Evolutionary conservation across 2,113 vertebrate species (phyloP), one percentile per base, ranked within the genome.

Genomic region (Dendropsophus ebraccatus): DNA sequence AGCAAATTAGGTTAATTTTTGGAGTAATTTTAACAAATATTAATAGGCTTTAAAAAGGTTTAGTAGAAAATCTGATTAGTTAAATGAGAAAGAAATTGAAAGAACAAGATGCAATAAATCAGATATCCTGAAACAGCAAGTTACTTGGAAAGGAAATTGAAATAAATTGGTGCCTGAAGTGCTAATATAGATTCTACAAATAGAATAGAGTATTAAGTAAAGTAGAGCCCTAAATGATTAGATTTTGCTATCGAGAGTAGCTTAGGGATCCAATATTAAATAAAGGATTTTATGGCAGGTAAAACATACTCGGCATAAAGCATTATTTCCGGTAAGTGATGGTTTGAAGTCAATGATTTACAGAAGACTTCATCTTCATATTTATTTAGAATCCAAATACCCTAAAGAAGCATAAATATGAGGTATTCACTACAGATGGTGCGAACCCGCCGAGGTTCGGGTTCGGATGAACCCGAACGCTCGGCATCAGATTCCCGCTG

Each of bases 121-220:
- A 76, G 30, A 52, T 76, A 76, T 76, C 45, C 49, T 17, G 47
- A 47, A 76, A 50, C 47, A 76, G 74, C 47, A 30, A 76, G 74
- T 25, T 76, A 76, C 65, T 47, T 52, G 74, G 50, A 52, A 52
- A 52, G 74, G 28, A 52, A 76, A 76, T 76, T 76, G 74, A 30
- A 76, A 76, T 25, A 52, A 50, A 76, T 76, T 76, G 49, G 74
- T 30, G 74, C 74, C 49, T 52, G 47, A 76, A 52, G 74, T 76
- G 74, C 74, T 76, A 76, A 76, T 76, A 76, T 52, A 76, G 74
- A 76, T 76, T 76, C 74, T 23, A 52, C 74, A 76, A 52, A 76
- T 52, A 76, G 74, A 52, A 50, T 30, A 76, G n/a, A 19, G 74
- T 76, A 23, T 76, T 76, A 28, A 50, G 45, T 28, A 75, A 75